Evolutionary conservation across 2,113 vertebrate species (phyloP).

Genomic region (Phalacrocorax aristotelis): DNA sequence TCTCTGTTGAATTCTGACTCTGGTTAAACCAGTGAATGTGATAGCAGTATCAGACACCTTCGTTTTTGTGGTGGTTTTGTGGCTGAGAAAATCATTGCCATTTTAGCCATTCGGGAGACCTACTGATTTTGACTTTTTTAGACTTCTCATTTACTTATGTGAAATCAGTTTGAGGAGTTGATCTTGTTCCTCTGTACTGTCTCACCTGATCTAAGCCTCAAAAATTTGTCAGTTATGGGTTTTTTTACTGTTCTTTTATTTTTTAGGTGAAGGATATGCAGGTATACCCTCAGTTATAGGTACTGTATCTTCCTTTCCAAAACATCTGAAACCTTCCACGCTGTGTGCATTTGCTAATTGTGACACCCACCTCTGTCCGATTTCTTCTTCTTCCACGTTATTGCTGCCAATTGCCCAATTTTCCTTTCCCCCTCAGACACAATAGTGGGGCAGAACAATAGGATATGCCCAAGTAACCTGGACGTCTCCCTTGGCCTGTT

Average conservation of each 20-base stretch:
- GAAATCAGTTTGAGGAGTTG: background rate
- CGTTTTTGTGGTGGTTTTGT: background rate
- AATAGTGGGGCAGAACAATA: background rate
- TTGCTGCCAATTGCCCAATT: background rate
- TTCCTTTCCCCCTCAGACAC: background rate
- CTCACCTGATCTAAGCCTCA: background rate
- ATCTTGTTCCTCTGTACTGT: background rate
- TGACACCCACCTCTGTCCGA: background rate
- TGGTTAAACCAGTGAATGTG: background rate
- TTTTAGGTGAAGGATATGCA: background rate
- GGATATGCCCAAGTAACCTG: background rate
- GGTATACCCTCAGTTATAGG: accelerated
- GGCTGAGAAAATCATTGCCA: background rate
- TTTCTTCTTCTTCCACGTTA: background rate
- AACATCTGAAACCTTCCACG: background rate
- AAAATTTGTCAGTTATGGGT: background rate
- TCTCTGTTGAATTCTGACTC: background rate
- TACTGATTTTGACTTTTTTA: background rate
- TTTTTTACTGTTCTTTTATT: background rate
- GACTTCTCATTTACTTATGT: background rate
- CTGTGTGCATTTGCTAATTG: background rate
- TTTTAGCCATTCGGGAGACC: background rate
- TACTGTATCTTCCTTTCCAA: background rate
- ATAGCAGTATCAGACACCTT: background rate
- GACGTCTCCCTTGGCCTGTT: background rate